Evolutionary conservation across 2,113 vertebrate species (phyloP).

Genomic region (Antigone vipio): DNA sequence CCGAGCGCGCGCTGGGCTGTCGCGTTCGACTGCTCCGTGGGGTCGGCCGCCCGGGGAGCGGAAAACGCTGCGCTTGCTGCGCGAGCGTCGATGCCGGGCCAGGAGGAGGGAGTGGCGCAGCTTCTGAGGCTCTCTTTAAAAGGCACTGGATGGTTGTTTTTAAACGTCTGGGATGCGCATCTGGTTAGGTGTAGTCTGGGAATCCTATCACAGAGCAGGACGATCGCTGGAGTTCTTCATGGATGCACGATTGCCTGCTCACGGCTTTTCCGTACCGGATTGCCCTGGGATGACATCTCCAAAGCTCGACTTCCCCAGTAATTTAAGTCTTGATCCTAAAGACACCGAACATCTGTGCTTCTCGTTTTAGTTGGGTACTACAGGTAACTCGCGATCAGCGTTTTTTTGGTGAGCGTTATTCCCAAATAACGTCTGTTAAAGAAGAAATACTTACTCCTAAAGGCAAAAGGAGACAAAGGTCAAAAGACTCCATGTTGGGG

Average conservation of each 20-base stretch:
- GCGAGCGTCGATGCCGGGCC: neutral
- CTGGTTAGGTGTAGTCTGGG: neutral
- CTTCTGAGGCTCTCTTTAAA: neutral
- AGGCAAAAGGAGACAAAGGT: neutral
- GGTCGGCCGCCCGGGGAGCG: neutral
- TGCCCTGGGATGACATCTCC: neutral
- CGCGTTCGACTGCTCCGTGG: accelerated
- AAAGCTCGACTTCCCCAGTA: neutral
- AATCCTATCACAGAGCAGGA: neutral
- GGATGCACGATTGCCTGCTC: neutral
- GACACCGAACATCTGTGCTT: neutral
- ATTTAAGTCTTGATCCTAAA: neutral
- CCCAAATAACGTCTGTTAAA: neutral
- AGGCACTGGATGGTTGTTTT: neutral
- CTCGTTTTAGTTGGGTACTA: neutral
- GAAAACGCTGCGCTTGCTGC: neutral
- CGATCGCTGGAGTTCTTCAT: neutral
- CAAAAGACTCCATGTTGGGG: accelerated
- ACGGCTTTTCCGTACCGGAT: neutral
- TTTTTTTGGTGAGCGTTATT: neutral
- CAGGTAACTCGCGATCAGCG: neutral
- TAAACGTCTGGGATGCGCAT: neutral
- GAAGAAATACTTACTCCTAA: neutral
- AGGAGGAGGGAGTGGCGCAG: neutral
- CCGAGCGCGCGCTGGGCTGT: accelerated